Conservation (phyloP, 1,140 invertebrate genomes). For the Drosophila willistoni region DNA sequence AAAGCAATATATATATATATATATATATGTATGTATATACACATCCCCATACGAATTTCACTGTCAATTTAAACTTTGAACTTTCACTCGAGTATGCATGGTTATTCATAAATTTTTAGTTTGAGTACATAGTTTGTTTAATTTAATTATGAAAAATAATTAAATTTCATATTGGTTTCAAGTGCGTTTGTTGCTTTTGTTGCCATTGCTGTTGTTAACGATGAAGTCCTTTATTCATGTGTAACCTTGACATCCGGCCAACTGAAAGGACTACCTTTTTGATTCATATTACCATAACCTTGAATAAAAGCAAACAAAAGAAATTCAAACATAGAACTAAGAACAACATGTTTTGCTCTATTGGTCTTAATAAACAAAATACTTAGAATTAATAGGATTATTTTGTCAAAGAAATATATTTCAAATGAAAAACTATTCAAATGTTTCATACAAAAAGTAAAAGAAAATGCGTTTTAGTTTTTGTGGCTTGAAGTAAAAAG, state of each 20-base stretch:
- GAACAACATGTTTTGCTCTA: too few species aligned
- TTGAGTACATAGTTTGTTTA: not conserved
- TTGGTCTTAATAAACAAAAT: too few species aligned
- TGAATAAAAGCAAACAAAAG: not conserved
- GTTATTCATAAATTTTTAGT: not conserved
- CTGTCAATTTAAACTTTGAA: not conserved
- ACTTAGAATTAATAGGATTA: too few species aligned
- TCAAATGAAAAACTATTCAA: too few species aligned
- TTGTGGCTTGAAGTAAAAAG: too few species aligned
- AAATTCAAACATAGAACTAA: not conserved
- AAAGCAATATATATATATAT: not conserved
- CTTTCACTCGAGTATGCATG: not conserved
- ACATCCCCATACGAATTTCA: not conserved
- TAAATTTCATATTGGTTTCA: not conserved
- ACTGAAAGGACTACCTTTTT: not conserved
- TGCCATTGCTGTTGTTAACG: too few species aligned
- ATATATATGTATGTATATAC: not conserved
- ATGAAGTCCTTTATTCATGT: not conserved
- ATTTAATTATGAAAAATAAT: constrained; percentile 2
- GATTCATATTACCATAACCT: not conserved
- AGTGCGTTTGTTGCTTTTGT: not conserved
- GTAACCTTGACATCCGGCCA: not conserved
- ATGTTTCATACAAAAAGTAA: too few species aligned
- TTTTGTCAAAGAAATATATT: too few species aligned
- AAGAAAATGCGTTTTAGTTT: too few species aligned